These are phyloP conservation scores for Cetonia aurata DNA, from an alignment of 2,888 invertebrate genomes.

Conservation along the genomic window DNA sequence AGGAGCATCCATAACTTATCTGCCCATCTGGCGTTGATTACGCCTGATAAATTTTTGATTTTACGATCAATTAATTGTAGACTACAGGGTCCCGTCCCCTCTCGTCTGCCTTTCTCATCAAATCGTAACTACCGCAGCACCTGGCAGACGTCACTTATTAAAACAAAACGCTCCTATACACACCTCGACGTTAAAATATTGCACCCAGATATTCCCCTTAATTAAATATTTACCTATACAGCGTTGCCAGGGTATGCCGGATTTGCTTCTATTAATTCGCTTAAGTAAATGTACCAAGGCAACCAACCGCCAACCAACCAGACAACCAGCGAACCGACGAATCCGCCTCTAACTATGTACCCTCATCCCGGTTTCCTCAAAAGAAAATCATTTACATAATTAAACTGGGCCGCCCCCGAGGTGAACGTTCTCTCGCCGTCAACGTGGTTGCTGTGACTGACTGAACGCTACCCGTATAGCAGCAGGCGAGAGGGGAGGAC, in stretches of 20 bases:
- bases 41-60: no score
- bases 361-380: constrained; percentile 4
- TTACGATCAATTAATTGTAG: no score
- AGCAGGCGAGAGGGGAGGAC: background rate
- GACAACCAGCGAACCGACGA: background rate
- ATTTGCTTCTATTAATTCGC: constrained; percentile 33
- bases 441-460: background rate
- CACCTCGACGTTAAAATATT: constrained; percentile 24
- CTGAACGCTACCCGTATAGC: constrained; percentile 12
- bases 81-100: no score
- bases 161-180: constrained; percentile 7
- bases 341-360: background rate
- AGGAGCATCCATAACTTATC: no score
- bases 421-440: constrained; percentile 4
- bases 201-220: constrained; percentile 12
- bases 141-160: constrained; percentile 6
- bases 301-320: background rate
- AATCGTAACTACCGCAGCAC: no score
- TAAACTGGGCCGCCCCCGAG: constrained; percentile 10
- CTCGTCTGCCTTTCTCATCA: no score
- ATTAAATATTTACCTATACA: constrained; percentile 32
- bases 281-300: constrained; percentile 17
- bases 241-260: constrained; percentile 23
- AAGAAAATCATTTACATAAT: constrained; percentile 31
- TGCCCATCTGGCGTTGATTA: no score